Evolutionary conservation across 2,113 vertebrate genomes (phyloP).

Genomic region (Haemorhous mexicanus): DNA sequence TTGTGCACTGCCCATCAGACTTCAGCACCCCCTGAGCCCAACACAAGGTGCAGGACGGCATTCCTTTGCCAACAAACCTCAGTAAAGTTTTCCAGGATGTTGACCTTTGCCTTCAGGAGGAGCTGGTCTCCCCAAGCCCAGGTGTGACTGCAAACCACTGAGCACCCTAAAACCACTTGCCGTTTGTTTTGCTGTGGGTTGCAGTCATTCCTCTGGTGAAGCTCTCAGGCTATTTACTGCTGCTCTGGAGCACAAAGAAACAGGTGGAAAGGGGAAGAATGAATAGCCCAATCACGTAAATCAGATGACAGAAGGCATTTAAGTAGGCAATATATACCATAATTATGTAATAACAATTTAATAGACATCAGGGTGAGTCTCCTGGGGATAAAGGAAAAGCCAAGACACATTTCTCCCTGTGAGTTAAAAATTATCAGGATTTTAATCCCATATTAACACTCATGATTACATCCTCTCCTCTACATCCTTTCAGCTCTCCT

Average conservation of each 20-base stretch:
- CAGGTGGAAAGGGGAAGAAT: neutral
- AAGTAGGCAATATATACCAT: neutral
- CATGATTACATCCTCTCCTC: neutral
- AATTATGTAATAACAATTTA: neutral
- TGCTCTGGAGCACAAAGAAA: neutral
- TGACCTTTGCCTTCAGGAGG: conserved; percentile 33
- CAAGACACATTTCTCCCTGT: neutral
- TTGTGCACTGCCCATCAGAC: neutral
- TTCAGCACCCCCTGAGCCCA: neutral
- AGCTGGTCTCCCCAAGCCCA: neutral
- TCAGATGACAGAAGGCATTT: neutral
- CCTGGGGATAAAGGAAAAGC: neutral
- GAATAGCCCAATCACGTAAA: neutral
- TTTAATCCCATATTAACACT: neutral
- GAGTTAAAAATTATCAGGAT: neutral
- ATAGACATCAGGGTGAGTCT: neutral
- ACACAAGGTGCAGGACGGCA: neutral
- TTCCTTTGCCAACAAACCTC: conserved; percentile 23
- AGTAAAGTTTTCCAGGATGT: neutral
- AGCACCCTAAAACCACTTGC: neutral
- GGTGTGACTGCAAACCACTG: neutral
- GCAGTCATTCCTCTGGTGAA: neutral
- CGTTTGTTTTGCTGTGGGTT: neutral
- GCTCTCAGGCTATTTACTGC: neutral
- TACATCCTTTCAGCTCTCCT: neutral